Evolutionary conservation across 2,888 invertebrate genomes (phyloP), one percentile per base, ranked within the genome.

Genomic region (Drosophila peninsularis): DNA sequence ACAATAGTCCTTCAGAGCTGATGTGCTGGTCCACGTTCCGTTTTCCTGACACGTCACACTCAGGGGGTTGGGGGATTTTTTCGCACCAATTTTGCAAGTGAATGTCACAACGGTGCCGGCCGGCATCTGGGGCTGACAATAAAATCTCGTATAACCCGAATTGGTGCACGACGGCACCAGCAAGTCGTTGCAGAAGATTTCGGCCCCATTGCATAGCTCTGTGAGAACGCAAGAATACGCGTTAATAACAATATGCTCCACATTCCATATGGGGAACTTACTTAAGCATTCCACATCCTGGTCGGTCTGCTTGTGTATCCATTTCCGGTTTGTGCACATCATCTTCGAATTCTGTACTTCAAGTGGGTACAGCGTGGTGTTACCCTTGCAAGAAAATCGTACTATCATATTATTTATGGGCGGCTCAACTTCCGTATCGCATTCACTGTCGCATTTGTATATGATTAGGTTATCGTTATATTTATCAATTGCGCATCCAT

Each of bases 401-500:
- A 74, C 53, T 0, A 0, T 0, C 5, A 17, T 32, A 5, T 61
- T 0, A 13, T 30, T 11, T 5, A 78, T 11, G 3, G 81, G 74
- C 9, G 61, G 64, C 3, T 7, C 0, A 0, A 0, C 30, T 30
- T 47, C 13, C 3, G 0, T 6, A 0, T 13, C 42, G 39, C 0
- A 34, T 7, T 1, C 24, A 24, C 0, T 0, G 0, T n/a, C n/a
- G n/a, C n/a, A n/a, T n/a, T n/a, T n/a, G n/a, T n/a, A n/a, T n/a
- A n/a, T n/a, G n/a, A n/a, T n/a, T n/a, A n/a, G n/a, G n/a, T 69
- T 0, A 69, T 19, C 3, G 21, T n/a, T 5, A 24, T 78, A 78
- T 5, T 7, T 39, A 3, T 65, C 10, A 13, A 78, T 52, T 21
- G 17, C 30, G 17, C 78, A 78, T 11, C 81, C 78, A 0, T 39